Percentiles rank a stretch among this genome's conserved stretches.
Conservation (phyloP, 2,113 vertebrate genomes). For the Perca schrenkii region DNA sequence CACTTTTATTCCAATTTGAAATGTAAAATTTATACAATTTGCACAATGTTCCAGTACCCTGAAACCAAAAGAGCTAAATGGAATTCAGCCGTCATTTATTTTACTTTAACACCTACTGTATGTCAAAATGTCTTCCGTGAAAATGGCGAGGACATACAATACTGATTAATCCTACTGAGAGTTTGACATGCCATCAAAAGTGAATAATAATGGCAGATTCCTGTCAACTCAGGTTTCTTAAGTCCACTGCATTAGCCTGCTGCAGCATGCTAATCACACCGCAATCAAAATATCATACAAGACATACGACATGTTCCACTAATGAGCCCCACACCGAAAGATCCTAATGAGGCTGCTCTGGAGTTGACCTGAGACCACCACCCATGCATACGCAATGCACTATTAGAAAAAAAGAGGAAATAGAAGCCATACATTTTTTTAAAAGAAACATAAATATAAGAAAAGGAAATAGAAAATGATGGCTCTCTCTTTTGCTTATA, state of each 20-base stretch:
- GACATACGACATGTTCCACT: slow-evolving; percentile 3
- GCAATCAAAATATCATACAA: background rate
- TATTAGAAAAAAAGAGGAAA: slow-evolving; percentile 25
- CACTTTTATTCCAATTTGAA: background rate
- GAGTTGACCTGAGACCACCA: slow-evolving; percentile 9
- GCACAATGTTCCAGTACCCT: too few species aligned
- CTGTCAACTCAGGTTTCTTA: background rate
- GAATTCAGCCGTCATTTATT: background rate
- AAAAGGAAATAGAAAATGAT: slow-evolving; percentile 51
- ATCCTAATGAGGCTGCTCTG: slow-evolving; percentile 14
- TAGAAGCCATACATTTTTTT: slow-evolving; percentile 32
- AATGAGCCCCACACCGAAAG: background rate
- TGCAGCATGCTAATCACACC: background rate
- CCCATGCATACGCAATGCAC: background rate
- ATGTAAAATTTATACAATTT: background rate
- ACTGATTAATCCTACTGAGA: background rate
- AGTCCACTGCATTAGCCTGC: background rate
- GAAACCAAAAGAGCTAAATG: too few species aligned
- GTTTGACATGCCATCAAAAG: background rate
- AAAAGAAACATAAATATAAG: slow-evolving; percentile 34
- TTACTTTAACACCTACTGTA: too few species aligned
- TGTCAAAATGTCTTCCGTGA: background rate
- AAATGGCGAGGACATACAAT: background rate
- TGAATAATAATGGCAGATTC: slow-evolving; percentile 2
- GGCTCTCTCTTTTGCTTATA: slow-evolving; percentile 6